Conservation (phyloP, 2,113 vertebrate genomes). For the Barnardius zonarius region DNA sequence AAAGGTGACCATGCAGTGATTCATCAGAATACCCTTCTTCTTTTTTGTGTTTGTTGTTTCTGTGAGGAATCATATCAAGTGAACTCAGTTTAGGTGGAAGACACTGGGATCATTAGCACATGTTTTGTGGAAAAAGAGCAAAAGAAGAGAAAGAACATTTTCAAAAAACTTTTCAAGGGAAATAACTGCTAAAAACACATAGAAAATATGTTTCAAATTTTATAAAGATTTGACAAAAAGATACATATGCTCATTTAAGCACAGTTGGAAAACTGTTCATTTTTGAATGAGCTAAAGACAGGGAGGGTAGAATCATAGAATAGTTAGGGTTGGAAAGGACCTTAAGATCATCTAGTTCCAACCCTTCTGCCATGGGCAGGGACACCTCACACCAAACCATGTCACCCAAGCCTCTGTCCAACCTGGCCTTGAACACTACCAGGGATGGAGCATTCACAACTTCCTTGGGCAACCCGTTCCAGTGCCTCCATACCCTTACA, state of each 20-base stretch:
- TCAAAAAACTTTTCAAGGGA: not conserved
- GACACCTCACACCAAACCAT: no score
- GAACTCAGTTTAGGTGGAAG: not conserved
- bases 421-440: no score
- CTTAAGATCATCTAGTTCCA: no score
- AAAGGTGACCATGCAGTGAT: not conserved
- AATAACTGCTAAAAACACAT: not conserved
- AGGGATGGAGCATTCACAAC: no score
- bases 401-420: no score
- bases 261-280: not conserved
- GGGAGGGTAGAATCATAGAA: not conserved
- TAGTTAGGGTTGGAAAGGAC: no score
- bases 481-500: no score
- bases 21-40: not conserved
- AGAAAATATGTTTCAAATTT: not conserved
- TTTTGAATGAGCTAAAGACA: not conserved
- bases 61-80: not conserved
- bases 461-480: no score
- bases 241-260: not conserved
- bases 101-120: not conserved
- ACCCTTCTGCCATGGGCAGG: no score
- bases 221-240: not conserved
- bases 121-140: not conserved
- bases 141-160: not conserved
- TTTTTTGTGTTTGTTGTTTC: not conserved